phyloP scores from a whole-genome alignment of 2,888 invertebrate species.

The Drosophila anomalipes region DNA sequence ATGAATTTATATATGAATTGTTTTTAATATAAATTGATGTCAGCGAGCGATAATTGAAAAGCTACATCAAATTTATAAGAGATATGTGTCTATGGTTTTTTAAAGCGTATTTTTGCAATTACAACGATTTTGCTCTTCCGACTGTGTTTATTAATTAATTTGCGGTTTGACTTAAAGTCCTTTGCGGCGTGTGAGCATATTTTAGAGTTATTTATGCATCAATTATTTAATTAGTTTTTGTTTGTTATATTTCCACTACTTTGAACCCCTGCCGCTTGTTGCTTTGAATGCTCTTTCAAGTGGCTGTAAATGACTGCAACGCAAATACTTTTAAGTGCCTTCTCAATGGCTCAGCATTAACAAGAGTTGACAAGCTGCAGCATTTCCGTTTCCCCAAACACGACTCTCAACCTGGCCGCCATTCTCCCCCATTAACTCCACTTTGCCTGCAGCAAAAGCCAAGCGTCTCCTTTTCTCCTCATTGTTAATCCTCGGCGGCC shows the following conservation, averaged over 20 bases:
- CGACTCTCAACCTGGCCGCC: background rate
- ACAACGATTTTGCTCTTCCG: background rate
- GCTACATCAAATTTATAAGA: background rate
- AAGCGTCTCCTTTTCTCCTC: slow-evolving; percentile 13
- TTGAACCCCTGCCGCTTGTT: slow-evolving; percentile 4
- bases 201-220: slow-evolving; percentile 38
- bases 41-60: background rate
- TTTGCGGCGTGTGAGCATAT: slow-evolving; percentile 21
- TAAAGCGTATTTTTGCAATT: background rate
- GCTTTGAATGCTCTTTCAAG: slow-evolving; percentile 45
- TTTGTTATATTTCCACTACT: slow-evolving; percentile 23
- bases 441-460: slow-evolving; percentile 64
- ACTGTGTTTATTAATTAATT: slow-evolving; percentile 61
- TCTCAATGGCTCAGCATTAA: slow-evolving; percentile 42
- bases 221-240: slow-evolving; percentile 52
- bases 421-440: slow-evolving; percentile 65
- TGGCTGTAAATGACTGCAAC: slow-evolving; percentile 43
- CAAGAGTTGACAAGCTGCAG: slow-evolving; percentile 58
- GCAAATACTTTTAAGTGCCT: slow-evolving; percentile 37
- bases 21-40: background rate
- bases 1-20: background rate
- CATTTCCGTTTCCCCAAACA: slow-evolving; percentile 31
- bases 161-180: slow-evolving; percentile 46
- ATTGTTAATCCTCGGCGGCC: slow-evolving; percentile 81
- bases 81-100: background rate